Evolutionary conservation across 2,797 vertebrate genomes (phyloP).

Genomic region (Tamandua tetradactyla): DNA sequence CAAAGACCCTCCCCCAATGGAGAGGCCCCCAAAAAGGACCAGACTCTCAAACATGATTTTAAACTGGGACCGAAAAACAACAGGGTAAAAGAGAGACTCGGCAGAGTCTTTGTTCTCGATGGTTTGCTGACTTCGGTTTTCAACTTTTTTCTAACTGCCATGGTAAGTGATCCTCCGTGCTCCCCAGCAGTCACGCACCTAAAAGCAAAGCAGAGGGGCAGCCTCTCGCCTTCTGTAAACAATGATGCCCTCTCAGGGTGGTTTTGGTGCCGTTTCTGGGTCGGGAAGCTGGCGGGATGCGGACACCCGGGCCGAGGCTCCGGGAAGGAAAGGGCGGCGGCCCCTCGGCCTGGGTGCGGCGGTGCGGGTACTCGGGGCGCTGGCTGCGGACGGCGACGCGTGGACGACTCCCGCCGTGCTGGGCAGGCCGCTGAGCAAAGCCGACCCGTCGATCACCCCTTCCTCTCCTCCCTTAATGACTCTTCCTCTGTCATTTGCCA

Average conservation of each 20-base stretch:
- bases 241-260: not conserved
- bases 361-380: not conserved
- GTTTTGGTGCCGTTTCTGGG: not conserved
- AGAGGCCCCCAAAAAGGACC: not conserved
- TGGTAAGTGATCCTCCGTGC: not conserved
- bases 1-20: fast-evolving
- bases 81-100: not conserved
- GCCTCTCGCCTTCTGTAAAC: not conserved
- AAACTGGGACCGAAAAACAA: not conserved
- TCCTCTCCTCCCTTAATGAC: slow-evolving; percentile 29
- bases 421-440: slow-evolving; percentile 30
- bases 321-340: not conserved
- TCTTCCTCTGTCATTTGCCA: slow-evolving; percentile 61
- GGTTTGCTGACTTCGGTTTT: not conserved
- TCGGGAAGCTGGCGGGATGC: no score
- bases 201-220: not conserved
- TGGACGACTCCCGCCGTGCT: not conserved
- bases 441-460: slow-evolving; percentile 53
- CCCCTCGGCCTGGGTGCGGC: not conserved
- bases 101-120: fast-evolving
- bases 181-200: fast-evolving
- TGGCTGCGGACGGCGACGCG: not conserved
- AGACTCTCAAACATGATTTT: not conserved
- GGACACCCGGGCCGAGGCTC: not conserved
- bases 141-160: not conserved